Base-by-base conservation (phyloP, 2,797 vertebrate species). In the Sorex maritimensis region DNA sequence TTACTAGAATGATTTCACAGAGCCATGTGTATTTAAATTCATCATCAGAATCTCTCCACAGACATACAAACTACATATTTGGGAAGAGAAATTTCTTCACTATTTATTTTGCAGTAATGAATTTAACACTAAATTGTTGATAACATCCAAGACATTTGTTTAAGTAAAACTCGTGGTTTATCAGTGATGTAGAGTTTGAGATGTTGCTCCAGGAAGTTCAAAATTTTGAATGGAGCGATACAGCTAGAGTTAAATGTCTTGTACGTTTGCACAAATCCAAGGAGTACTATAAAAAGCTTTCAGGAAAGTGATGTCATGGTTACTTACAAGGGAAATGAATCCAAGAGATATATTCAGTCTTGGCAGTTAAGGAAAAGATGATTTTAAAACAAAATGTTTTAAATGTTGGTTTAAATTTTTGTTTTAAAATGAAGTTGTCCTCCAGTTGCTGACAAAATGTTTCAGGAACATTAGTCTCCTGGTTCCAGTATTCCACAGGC, bases 321-420 rank as follows among this genome's bases (percentile, higher is more conserved):
- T 89, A 55, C 58, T 88, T 86, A 79, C 7, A n/a, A 91, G 30
- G 71, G 52, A 94, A 94, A 81, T 78, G 30, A 89, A 87, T 75
- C 71, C 49, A 85, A 91, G n/a, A 91, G 41, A 26, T 13, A 81
- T 86, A 89, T 30, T 90, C 58, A 81, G 26, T 67, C 77, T 92
- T 92, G 65, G 69, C 84, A 86, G 86, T 93, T 90, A 93, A 79
- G 19, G 17, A 86, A 38, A 67, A 81, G 34, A 81, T 67, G 55
- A 73, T 95, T 93, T 94, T 88, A 81, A 90, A 89, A 86, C 10
- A 82, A 79, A 90, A 86, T 86, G 1, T 90, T 90, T 94, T 55
- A 92, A 88, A 93, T 23, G 17, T 61, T 61, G 58, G 2, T 61
- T 61, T 28, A 67, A 67, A 19, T 28, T 28, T 67, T 67, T 67